phyloP scores from a whole-genome alignment of 1,140 invertebrate species.

The Hesperophylax magnus region DNA sequence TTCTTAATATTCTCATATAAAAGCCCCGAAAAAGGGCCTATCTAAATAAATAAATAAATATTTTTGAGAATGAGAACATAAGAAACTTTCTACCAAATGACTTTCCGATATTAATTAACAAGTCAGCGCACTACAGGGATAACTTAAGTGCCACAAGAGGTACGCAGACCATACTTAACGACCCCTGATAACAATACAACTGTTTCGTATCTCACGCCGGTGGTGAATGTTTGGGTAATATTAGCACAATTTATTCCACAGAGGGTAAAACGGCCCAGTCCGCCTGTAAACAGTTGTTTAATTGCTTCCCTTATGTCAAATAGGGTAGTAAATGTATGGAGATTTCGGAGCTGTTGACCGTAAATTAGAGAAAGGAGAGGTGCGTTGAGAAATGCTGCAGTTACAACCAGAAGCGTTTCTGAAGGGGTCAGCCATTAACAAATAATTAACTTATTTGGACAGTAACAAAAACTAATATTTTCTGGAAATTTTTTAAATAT shows the following conservation, averaged over 20 bases:
- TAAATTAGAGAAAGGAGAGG: conserved; percentile 8
- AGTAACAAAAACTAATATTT: no score
- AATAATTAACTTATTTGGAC: no score
- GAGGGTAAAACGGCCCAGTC: conserved; percentile 36
- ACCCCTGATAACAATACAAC: no score
- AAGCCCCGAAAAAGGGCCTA: no score
- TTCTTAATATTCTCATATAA: no score
- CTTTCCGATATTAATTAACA: no score
- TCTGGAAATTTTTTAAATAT: no score
- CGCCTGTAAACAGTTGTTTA: conserved; percentile 55
- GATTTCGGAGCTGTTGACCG: conserved; percentile 12
- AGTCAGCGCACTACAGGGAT: no score
- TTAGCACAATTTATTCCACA: conserved; percentile 49
- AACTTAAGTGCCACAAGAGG: background rate
- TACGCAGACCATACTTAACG: conserved; percentile 5
- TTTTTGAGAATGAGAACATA: no score
- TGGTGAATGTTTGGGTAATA: conserved; percentile 40
- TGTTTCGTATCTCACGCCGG: background rate
- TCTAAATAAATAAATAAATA: no score
- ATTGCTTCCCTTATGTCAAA: conserved; percentile 55
- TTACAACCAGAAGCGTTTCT: background rate
- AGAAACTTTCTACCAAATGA: no score
- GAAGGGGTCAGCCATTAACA: background rate
- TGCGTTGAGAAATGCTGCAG: conserved; percentile 4
- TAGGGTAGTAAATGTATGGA: conserved; percentile 35